Percentiles rank a stretch among this genome's conserved stretches.
These are phyloP conservation scores for Acromyrmex charruanus DNA, from an alignment of 1,140 invertebrate species.

Conservation along the genomic window DNA sequence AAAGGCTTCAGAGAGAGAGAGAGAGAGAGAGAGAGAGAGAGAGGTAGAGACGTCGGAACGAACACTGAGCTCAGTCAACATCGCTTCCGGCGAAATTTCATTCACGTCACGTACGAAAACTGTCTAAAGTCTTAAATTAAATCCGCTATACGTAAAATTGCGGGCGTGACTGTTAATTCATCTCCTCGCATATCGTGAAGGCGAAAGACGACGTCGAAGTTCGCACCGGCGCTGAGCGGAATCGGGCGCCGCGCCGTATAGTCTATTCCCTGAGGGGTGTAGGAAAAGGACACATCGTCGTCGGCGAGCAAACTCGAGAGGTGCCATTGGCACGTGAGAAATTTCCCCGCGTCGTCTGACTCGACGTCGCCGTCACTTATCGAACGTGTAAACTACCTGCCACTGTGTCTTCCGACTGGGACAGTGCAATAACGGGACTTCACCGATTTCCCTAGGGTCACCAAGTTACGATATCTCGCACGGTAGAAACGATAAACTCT, in stretches of 20 bases:
- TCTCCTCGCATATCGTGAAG: not conserved
- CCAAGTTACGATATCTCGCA: slow-evolving; percentile 64
- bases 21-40: not conserved
- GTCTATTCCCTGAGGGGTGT: slow-evolving; percentile 29
- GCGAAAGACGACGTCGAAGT: not conserved
- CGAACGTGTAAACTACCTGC: slow-evolving; percentile 74
- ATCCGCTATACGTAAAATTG: slow-evolving; percentile 14
- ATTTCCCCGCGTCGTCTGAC: slow-evolving; percentile 44
- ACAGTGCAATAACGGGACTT: slow-evolving; percentile 71
- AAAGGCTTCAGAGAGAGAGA: not conserved
- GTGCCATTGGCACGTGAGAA: slow-evolving; percentile 53
- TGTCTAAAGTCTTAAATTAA: slow-evolving; percentile 30
- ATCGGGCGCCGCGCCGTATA: not conserved
- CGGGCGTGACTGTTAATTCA: slow-evolving; percentile 42
- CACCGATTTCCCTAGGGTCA: slow-evolving; percentile 69
- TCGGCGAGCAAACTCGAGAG: slow-evolving; percentile 4
- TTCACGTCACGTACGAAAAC: slow-evolving; percentile 18
- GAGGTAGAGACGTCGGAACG: not conserved
- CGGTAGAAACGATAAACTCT: slow-evolving; percentile 51
- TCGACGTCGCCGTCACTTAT: slow-evolving; percentile 66
- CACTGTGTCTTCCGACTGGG: slow-evolving; percentile 65
- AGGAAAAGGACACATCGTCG: slow-evolving; percentile 3
- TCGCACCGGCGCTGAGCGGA: not conserved
- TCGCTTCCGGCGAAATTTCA: slow-evolving; percentile 29
- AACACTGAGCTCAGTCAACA: slow-evolving; percentile 18